Conservation (phyloP, 2,888 invertebrate genomes). For the Calameuta filiformis region DNA sequence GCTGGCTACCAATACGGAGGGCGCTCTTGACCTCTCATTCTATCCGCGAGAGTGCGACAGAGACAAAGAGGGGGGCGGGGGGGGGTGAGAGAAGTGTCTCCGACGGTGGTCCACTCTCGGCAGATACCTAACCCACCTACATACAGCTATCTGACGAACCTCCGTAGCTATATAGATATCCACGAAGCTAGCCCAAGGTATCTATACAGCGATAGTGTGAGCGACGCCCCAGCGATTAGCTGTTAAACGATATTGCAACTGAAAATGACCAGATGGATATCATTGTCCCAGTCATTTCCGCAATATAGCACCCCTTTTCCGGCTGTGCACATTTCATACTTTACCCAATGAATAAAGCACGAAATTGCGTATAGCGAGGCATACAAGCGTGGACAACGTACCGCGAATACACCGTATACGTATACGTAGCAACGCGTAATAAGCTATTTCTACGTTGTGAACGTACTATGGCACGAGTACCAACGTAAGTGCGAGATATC, state of each 20-base stretch:
- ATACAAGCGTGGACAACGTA: not conserved
- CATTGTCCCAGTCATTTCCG: not conserved
- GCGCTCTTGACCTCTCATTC: not conserved
- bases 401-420: conserved; percentile 6
- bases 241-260: conserved; percentile 19
- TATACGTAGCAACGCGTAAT: conserved; percentile 5
- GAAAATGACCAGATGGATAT: conserved; percentile 4
- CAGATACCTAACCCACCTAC: not conserved
- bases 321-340: not conserved
- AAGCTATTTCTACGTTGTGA: not conserved
- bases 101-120: conserved; percentile 12
- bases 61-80: not conserved
- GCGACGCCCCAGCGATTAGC: conserved; percentile 30
- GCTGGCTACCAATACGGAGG: not conserved
- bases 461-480: not conserved
- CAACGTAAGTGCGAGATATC: not conserved
- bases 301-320: not conserved
- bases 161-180: not conserved
- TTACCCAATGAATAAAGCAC: not conserved
- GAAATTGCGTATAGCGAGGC: not conserved
- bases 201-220: conserved; percentile 22
- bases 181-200: not conserved
- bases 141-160: not conserved
- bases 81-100: conserved; percentile 3
- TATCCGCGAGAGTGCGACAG: not conserved